phyloP scores from a whole-genome alignment of 2,113 vertebrate species.

The Raja brachyura region DNA sequence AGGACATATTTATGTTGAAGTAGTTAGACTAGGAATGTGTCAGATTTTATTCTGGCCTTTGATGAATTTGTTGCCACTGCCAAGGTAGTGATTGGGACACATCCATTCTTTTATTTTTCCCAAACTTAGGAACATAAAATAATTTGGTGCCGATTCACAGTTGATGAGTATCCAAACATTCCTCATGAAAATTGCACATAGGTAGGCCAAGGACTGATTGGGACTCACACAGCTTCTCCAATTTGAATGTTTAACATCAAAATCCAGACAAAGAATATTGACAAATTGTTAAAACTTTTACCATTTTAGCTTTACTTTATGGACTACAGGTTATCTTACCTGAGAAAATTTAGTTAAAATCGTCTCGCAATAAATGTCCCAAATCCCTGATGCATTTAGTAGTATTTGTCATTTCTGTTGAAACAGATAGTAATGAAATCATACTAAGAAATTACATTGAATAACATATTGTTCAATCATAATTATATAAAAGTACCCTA shows the following conservation, averaged over 20 bases:
- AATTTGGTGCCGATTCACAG: background rate
- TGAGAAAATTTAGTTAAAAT: constrained; percentile 36
- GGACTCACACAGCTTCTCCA: background rate
- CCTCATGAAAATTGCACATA: background rate
- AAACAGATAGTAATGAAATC: background rate
- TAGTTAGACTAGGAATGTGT: background rate
- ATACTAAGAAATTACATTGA: background rate
- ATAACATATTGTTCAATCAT: background rate
- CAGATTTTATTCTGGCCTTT: background rate
- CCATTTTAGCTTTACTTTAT: constrained; percentile 12
- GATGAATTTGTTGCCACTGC: background rate
- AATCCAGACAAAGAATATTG: background rate
- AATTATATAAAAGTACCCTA: background rate
- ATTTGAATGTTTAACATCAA: background rate
- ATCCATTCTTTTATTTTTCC: background rate
- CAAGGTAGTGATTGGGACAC: background rate
- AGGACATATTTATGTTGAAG: no score
- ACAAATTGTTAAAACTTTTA: background rate
- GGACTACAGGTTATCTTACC: constrained; percentile 14
- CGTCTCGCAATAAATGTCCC: constrained; percentile 39
- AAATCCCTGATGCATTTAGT: constrained; percentile 38
- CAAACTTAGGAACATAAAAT: background rate
- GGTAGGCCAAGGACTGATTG: background rate
- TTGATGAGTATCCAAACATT: background rate
- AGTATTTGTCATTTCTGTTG: constrained; percentile 39